Base-by-base conservation (phyloP, 2,113 vertebrate species). In the Zeus faber region DNA sequence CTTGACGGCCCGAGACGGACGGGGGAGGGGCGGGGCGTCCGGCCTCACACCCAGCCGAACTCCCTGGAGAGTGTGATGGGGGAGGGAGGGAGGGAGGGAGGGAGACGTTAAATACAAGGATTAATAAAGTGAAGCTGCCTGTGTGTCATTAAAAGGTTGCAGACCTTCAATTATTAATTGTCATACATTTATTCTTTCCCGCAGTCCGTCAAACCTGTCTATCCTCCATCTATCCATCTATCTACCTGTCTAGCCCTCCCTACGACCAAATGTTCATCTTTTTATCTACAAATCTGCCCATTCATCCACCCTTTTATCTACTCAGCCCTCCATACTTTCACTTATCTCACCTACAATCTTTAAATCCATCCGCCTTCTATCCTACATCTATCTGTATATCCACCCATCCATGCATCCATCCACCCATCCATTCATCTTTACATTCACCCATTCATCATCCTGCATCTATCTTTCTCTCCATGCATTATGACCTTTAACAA, bases 11-110 rank as follows among this genome's bases (percentile, higher is more conserved):
- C 76, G 92, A 43, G 81, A 93, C 0, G 97, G 96, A 27, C 91
- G 92, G 29, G 91, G 92, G 49, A 98, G 83, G 3, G 85, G 53
- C 0, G 89, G 90, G 50, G 93, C 89, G 0, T 86, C 90, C 0
- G 93, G 48, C 0, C 93, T 89, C 10, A 94, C 93, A 21, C 97
- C 97, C 18, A 96, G 65, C n/a, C 92, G 93, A 13, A 99, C 91
- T 0, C 96, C 96, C 97, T 99, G 76, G 16, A 82, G 65, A 4
- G 21, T 74, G 49, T 70, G 33, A 6, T 5, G 48, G 1, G 45
- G 24, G 25, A 49, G 47, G 18, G 44, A 47, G 45, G 26, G 11
- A 26, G 24, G 16, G 2, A 26, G 14, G 7, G 24, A 25, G 1
- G 37, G 22, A 17, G 22, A 17, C 1, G 13, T n/a, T n/a, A n/a